Base-by-base conservation (phyloP, 2,888 invertebrate species). In the Andricus curvator region DNA sequence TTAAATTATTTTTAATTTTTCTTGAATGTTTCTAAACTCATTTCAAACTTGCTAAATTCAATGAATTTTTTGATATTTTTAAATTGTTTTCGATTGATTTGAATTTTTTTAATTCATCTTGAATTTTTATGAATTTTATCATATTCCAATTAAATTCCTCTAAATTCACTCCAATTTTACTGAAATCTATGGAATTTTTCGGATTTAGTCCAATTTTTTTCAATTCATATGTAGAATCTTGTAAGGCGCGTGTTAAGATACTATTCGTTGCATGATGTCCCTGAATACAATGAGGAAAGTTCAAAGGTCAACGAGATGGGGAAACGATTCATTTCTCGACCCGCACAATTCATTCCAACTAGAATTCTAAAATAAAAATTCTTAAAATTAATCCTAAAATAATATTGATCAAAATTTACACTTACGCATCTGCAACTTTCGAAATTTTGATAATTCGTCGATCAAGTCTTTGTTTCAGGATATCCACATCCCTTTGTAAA, bases 341-440 rank as follows among this genome's bases (percentile, higher is more conserved):
- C 2, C 8, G 17, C 22, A 20, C 4, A 68, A 48, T 17, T 68
- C 20, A 25, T 25, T 17, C 4, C 44, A 29, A 33, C 17, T 48
- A 78, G 17, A 80, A 77, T 60, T 33, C 29, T 44, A 17, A 56
- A 62, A 68, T 4, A 51, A 22, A 29, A 44, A 65, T 29, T 15
- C 13, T 15, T 44, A 44, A 44, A 4, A 15, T 44, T 44, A 4
- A 15, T 44, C 15, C 62, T 82, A 4, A 77, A 66, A 20, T 41
- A 41, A 13, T 22, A 15, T 25, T 62, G 25, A 56, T 51, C 17
- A n/a, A 37, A 17, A 5, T 78, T 81, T 80, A 95, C 97, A 95
- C 97, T 96, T 92, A 98, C 97, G 98, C 96, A 92, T 99, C 98
- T 4, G 98, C 97, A 20, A 98, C 98, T 94, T 98, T 98, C 85